Conservation (phyloP, 2,113 vertebrate species). For the Aix galericulata region DNA sequence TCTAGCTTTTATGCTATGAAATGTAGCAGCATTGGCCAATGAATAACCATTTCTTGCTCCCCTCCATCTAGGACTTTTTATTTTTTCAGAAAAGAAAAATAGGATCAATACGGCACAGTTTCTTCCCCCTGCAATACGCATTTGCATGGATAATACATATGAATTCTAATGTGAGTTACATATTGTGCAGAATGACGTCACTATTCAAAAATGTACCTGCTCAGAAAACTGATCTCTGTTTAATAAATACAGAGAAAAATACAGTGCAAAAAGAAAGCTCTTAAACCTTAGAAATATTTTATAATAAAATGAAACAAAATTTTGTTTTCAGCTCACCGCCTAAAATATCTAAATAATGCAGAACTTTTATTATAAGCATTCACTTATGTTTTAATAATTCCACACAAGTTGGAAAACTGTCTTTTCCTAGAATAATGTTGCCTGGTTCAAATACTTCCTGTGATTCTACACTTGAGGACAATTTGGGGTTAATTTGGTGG, state of each 20-base stretch:
- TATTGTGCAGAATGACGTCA: background rate
- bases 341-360: background rate
- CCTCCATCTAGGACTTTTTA: background rate
- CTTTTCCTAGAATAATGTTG: background rate
- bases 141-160: conserved; percentile 23
- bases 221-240: background rate
- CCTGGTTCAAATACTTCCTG: background rate
- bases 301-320: background rate
- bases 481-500: background rate
- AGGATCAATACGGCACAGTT: background rate
- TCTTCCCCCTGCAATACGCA: background rate
- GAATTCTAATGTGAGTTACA: conserved; percentile 36
- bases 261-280: background rate
- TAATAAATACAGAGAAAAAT: background rate
- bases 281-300: background rate
- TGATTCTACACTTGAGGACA: background rate
- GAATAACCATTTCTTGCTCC: conserved; percentile 13
- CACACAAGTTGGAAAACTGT: background rate
- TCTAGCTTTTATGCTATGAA: conserved; percentile 2
- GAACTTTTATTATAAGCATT: background rate
- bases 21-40: background rate
- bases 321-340: background rate
- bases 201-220: background rate
- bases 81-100: background rate
- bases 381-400: background rate